These are phyloP conservation scores for Copsychus sechellarum DNA, from an alignment of 2,113 vertebrate genomes.

Conservation along the genomic window DNA sequence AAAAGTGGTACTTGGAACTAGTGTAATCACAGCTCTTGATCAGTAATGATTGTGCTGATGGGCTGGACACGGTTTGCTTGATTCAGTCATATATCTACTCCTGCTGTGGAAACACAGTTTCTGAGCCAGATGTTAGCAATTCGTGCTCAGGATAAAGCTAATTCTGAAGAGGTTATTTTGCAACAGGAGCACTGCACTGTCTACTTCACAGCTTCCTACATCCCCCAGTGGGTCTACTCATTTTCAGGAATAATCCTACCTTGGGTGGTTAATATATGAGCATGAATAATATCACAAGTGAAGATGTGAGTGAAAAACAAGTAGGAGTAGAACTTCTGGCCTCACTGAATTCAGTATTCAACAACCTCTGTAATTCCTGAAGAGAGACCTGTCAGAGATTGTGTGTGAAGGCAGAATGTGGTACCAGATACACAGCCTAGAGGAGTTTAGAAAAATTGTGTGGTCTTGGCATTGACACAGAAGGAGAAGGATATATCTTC, in stretches of 20 bases:
- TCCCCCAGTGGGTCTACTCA: background rate
- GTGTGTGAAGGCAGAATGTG: background rate
- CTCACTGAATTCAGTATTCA: background rate
- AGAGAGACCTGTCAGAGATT: background rate
- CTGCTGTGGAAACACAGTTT: background rate
- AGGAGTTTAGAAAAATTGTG: background rate
- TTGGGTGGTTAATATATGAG: background rate
- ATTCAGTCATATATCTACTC: rapidly evolving
- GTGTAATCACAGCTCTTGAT: background rate
- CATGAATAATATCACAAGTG: background rate
- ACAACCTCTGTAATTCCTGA: background rate
- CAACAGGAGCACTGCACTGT: background rate
- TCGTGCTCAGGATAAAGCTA: background rate
- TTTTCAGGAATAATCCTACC: background rate
- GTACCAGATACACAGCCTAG: background rate
- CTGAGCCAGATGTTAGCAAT: background rate
- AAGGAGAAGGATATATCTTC: background rate
- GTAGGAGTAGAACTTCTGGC: background rate
- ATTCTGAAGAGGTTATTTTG: background rate
- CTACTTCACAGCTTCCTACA: background rate
- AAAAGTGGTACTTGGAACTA: background rate
- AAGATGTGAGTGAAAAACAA: background rate
- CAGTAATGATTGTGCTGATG: background rate
- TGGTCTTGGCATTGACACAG: background rate
- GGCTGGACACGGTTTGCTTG: background rate